Conservation (phyloP, 2,797 vertebrate genomes). For the Florisuga fusca region DNA sequence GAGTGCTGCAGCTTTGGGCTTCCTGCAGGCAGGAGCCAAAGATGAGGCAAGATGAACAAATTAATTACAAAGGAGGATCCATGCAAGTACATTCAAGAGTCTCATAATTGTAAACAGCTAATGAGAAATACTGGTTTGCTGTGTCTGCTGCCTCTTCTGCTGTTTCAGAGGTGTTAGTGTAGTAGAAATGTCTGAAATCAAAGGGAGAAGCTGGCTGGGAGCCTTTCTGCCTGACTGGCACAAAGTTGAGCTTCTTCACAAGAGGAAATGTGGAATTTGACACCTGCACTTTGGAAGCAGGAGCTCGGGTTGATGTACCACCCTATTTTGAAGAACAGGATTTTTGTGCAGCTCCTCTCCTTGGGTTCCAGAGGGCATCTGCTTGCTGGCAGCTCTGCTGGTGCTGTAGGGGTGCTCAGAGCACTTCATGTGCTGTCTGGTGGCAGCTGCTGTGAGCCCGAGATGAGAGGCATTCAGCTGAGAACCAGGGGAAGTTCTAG, state of each 20-base stretch:
- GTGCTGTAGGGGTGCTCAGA: accelerated
- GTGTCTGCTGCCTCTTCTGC: not conserved
- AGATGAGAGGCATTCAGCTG: accelerated
- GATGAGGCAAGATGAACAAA: not conserved
- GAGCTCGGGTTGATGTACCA: not conserved
- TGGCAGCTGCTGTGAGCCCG: not conserved
- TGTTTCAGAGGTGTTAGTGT: not conserved
- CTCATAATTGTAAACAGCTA: not conserved
- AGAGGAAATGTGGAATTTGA: not conserved
- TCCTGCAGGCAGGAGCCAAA: not conserved
- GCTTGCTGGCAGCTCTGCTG: not conserved
- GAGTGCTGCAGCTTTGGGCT: not conserved
- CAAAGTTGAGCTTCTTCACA: not conserved
- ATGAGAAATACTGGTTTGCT: not conserved
- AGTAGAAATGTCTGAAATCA: not conserved
- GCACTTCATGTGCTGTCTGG: too few relatives aligned
- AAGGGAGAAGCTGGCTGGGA: not conserved
- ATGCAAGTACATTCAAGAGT: not conserved
- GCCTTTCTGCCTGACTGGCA: not conserved
- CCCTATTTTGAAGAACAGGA: not conserved
- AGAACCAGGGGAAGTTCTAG: not conserved
- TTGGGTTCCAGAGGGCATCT: not conserved
- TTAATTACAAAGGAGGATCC: not conserved
- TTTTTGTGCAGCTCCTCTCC: not conserved
- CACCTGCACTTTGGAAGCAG: not conserved